Evolutionary conservation across 2,888 invertebrate species (phyloP).

Genomic region (Zelleria hepariella): DNA sequence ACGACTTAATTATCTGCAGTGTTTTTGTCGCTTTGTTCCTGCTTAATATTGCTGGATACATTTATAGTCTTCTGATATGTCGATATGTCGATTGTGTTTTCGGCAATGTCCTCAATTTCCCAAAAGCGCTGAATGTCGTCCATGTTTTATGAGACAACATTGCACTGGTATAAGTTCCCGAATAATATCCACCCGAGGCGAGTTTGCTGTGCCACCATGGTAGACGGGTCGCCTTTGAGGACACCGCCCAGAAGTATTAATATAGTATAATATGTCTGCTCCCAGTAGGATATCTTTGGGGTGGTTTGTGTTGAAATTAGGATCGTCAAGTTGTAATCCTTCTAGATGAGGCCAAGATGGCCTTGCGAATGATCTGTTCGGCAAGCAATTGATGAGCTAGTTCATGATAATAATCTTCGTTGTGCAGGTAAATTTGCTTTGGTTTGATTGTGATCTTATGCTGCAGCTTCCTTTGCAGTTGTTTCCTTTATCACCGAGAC

Average conservation of each 20-base stretch:
- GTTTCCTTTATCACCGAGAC: conserved; percentile 12
- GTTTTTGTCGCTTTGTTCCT: neutral
- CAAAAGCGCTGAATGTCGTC: conserved; percentile 9
- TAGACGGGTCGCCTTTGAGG: conserved; percentile 6
- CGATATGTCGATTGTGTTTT: neutral
- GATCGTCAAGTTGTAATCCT: conserved; percentile 15
- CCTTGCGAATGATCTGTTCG: conserved; percentile 7
- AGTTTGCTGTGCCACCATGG: conserved; percentile 15
- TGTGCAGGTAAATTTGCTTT: conserved; percentile 8
- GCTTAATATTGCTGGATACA: conserved; percentile 3
- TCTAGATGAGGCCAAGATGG: conserved; percentile 14
- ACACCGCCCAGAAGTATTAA: conserved; percentile 10
- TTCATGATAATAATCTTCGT: conserved; percentile 13
- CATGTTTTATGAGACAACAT: conserved; percentile 7
- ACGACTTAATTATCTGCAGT: conserved; percentile 14
- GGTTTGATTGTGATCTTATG: conserved; percentile 8
- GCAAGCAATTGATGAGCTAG: conserved; percentile 9
- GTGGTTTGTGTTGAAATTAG: neutral
- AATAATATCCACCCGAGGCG: conserved; percentile 16
- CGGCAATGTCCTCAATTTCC: conserved; percentile 7
- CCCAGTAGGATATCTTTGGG: conserved; percentile 12
- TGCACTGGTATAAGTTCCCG: conserved; percentile 11
- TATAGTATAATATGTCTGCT: conserved; percentile 13
- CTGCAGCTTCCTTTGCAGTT: conserved; percentile 12
- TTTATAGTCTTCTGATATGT: conserved; percentile 10